Conservation (phyloP, 2,888 invertebrate species). For the Pherbina coryleti region DNA sequence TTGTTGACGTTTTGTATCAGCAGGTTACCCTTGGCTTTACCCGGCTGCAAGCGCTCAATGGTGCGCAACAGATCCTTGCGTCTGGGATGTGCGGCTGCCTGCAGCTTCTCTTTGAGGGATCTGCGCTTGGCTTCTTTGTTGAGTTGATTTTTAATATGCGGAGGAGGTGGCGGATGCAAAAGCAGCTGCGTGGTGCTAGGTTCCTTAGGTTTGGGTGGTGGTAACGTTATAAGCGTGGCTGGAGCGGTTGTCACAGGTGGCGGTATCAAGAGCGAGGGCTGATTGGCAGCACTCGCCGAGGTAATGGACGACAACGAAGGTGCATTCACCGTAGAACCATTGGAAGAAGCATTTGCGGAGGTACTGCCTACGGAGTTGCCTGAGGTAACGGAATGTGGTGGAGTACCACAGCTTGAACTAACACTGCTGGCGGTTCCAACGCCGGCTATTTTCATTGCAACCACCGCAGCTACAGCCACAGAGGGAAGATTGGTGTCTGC, state of each 20-base stretch:
- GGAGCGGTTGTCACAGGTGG: constrained; percentile 48
- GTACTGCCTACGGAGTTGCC: constrained; percentile 66
- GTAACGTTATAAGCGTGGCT: constrained; percentile 48
- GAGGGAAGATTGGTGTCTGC: constrained; percentile 52
- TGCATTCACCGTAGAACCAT: constrained; percentile 53
- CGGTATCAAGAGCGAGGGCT: constrained; percentile 48
- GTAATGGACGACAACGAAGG: constrained; percentile 53
- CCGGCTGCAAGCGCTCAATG: constrained; percentile 86
- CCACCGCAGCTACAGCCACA: constrained; percentile 32
- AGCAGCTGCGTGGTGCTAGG: constrained; percentile 65
- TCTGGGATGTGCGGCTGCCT: constrained; percentile 67
- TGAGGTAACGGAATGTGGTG: constrained; percentile 64
- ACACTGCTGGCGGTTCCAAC: constrained; percentile 60
- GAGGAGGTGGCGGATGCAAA: constrained; percentile 67
- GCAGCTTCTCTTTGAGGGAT: constrained; percentile 67
- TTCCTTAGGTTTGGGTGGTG: constrained; percentile 62
- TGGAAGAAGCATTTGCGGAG: constrained; percentile 64
- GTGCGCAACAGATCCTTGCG: constrained; percentile 83
- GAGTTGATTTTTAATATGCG: constrained; percentile 67
- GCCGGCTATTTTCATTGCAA: constrained; percentile 31
- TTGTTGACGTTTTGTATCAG: constrained; percentile 78
- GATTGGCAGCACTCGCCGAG: constrained; percentile 50
- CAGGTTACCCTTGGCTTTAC: constrained; percentile 86
- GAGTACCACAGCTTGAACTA: constrained; percentile 64
- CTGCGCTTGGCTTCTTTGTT: constrained; percentile 69